Evolutionary conservation across 2,113 vertebrate genomes (phyloP).

Genomic region (Epinephelus fuscoguttatus): DNA sequence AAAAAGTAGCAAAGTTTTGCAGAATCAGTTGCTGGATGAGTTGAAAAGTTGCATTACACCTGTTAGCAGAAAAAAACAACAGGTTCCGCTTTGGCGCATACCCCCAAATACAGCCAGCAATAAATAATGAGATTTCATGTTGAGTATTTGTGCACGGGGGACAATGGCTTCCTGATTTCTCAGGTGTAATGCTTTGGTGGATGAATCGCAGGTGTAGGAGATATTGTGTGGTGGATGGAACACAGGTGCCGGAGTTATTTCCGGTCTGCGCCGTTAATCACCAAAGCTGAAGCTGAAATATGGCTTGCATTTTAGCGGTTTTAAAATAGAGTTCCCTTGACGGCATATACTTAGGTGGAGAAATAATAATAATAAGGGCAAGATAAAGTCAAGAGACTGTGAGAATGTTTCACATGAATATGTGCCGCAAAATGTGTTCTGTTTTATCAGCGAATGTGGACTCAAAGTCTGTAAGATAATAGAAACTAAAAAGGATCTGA

Average conservation of each 20-base stretch:
- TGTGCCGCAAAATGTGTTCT: constrained; percentile 44
- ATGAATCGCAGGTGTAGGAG: constrained; percentile 85
- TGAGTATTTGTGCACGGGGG: constrained; percentile 76
- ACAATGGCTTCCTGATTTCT: constrained; percentile 75
- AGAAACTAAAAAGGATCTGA: constrained; percentile 60
- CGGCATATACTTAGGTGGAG: constrained; percentile 62
- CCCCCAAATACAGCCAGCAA: constrained; percentile 63
- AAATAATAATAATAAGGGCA: constrained; percentile 77
- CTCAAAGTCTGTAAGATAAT: constrained; percentile 59
- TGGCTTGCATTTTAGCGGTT: constrained; percentile 76
- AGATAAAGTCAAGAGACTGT: constrained; percentile 71
- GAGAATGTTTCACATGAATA: constrained; percentile 52
- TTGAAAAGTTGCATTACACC: constrained; percentile 69
- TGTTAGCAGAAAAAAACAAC: constrained; percentile 68
- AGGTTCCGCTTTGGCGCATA: constrained; percentile 61
- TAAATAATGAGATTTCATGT: constrained; percentile 79
- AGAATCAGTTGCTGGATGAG: constrained; percentile 50
- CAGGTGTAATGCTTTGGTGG: constrained; percentile 75
- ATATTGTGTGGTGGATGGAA: constrained; percentile 72
- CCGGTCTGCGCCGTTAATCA: constrained; percentile 79
- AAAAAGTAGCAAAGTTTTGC: constrained; percentile 60
- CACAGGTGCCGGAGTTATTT: constrained; percentile 82
- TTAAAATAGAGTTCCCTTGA: constrained; percentile 80
- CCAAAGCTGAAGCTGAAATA: constrained; percentile 72
- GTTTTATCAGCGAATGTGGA: constrained; percentile 61